phyloP scores from a whole-genome alignment of 2,888 invertebrate genomes.

The Electrophaes corylata region DNA sequence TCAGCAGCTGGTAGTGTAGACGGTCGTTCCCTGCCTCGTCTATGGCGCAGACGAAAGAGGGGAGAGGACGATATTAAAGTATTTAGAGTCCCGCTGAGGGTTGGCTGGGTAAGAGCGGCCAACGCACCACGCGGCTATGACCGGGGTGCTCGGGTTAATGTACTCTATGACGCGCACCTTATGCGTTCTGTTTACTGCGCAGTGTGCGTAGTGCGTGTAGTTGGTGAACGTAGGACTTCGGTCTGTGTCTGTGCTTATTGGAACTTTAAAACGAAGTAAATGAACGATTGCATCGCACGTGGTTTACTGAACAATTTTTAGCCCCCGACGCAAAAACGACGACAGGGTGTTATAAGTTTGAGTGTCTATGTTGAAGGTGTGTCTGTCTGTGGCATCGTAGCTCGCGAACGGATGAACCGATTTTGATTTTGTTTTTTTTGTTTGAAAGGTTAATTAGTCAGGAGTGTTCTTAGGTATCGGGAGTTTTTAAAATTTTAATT shows the following conservation, averaged over 20 bases:
- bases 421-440: no score
- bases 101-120: conserved; percentile 55
- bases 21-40: conserved; percentile 51
- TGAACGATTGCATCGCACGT: not conserved
- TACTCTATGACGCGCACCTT: conserved; percentile 45
- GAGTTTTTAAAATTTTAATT: no score
- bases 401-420: no score
- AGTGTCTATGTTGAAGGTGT: no score
- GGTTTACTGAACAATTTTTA: not conserved
- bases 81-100: conserved; percentile 54
- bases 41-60: conserved; percentile 50
- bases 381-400: no score
- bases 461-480: no score
- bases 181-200: conserved; percentile 31
- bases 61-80: conserved; percentile 61
- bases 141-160: conserved; percentile 53
- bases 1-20: conserved; percentile 38
- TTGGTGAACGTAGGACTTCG: conserved; percentile 36
- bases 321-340: no score
- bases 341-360: no score
- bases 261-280: conserved; percentile 5
- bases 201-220: conserved; percentile 27
- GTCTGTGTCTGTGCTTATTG: no score
- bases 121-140: conserved; percentile 43
- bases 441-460: no score